Conservation (phyloP, 2,888 invertebrate species). For the Hedya salicella region DNA sequence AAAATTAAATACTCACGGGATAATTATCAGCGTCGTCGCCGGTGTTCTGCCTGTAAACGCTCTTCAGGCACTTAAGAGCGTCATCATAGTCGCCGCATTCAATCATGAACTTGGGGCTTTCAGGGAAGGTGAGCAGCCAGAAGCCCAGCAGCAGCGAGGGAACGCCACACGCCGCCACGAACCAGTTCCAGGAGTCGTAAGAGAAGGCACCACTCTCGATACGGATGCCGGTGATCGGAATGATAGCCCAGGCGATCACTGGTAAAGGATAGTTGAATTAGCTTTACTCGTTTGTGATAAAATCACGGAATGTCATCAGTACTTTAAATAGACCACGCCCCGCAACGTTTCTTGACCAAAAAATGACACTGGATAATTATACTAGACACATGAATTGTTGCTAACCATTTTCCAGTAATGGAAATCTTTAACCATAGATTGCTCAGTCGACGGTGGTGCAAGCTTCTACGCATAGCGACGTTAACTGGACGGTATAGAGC, state of each 20-base stretch:
- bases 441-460: too few species aligned
- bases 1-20: constrained; percentile 88
- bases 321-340: too few species aligned
- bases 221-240: constrained; percentile 87
- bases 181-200: constrained; percentile 93
- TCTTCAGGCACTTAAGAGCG: constrained; percentile 88
- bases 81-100: constrained; percentile 92
- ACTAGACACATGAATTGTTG: too few species aligned
- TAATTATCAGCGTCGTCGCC: constrained; percentile 88
- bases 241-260: constrained; percentile 92
- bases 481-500: too few species aligned
- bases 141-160: constrained; percentile 88
- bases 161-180: constrained; percentile 89
- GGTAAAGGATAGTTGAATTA: constrained; percentile 38
- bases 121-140: constrained; percentile 91
- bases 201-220: constrained; percentile 85
- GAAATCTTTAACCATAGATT: too few species aligned
- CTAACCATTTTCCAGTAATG: too few species aligned
- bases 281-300: too few species aligned
- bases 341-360: too few species aligned
- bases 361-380: too few species aligned
- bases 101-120: constrained; percentile 93
- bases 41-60: constrained; percentile 89
- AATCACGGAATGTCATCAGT: too few species aligned
- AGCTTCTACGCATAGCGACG: too few species aligned